phyloP scores from a whole-genome alignment of 2,888 invertebrate species.

The Sesia apiformis region DNA sequence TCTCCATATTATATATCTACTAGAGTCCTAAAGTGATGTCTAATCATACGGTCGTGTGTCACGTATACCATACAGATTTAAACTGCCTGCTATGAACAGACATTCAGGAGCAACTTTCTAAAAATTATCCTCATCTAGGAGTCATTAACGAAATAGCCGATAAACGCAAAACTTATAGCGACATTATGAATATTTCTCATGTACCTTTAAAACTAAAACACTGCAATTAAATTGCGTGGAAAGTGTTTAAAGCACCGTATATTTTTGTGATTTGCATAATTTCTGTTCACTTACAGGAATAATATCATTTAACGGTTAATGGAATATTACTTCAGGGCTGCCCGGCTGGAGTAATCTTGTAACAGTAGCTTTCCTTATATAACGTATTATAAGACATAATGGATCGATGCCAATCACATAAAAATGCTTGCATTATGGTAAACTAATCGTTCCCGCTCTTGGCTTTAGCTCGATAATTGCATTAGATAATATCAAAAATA shows the following conservation, averaged over 20 bases:
- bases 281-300: conserved; percentile 26
- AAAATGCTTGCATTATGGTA: too few species aligned
- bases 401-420: too few species aligned
- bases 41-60: too few species aligned
- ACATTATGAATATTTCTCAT: conserved; percentile 16
- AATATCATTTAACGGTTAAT: conserved; percentile 25
- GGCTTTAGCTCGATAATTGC: too few species aligned
- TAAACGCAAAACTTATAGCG: conserved; percentile 11
- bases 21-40: too few species aligned
- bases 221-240: conserved; percentile 24
- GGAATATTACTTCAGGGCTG: conserved; percentile 14
- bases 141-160: conserved; percentile 15
- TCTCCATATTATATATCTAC: too few species aligned
- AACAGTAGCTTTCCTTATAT: not conserved
- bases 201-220: conserved; percentile 17
- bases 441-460: too few species aligned
- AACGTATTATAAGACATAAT: not conserved
- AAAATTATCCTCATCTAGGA: conserved; percentile 23
- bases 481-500: too few species aligned
- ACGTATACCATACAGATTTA: too few species aligned
- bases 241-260: conserved; percentile 30
- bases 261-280: conserved; percentile 34
- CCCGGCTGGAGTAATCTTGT: not conserved
- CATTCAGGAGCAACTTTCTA: conserved; percentile 36
- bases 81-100: too few species aligned